Base-by-base conservation (phyloP, 2,888 invertebrate species). In the Orthosia cruda region DNA sequence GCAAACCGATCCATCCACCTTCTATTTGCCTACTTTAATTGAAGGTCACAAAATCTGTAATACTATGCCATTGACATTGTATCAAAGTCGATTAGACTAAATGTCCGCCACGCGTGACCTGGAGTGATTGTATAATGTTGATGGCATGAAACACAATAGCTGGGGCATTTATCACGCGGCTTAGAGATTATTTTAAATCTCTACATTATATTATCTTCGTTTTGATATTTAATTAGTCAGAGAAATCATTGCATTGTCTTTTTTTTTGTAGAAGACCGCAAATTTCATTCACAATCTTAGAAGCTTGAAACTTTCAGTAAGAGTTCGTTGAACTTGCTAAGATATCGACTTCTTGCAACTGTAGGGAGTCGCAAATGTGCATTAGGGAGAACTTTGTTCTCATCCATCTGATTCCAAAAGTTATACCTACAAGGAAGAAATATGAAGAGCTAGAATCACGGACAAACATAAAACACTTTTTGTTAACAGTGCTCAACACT, bases 61-160 rank as follows among this genome's bases (percentile, higher is more conserved):
- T 55, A n/a, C 49, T 45, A 64, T 68, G 82, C 71, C 82, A 81
- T 77, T 83, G 82, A 81, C 85, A 71, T 74, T 85, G 69, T 23
- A 59, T 45, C 71, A 40, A 61, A 63, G 71, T 32, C 63, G 73
- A 77, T 84, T 64, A 18, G 18, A 32, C 63, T 63, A 80, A 72
- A 72, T 52, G 58, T 74, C 68, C 67, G 67, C 26, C 79, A 74
- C 64, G 78, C 70, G 66, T 78, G 82, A 80, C 75, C 57, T 74
- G 59, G 65, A 55, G 64, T 74, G 68, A 74, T 85, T 77, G 55
- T 61, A 50, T 76, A 85, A 73, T 55, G 61, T 20, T 74, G 75
- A 76, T 65, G 68, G 68, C 58, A 65, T 20, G 70, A 66, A 68
- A 81, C 57, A 84, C 84, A 82, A 82, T 81, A 75, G 75, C 61